A percentile compares a stretch with the other conserved stretches of the same genome.
These are phyloP conservation scores for Drosophila maculinotata DNA, from an alignment of 2,888 invertebrate species.

Conservation along the genomic window DNA sequence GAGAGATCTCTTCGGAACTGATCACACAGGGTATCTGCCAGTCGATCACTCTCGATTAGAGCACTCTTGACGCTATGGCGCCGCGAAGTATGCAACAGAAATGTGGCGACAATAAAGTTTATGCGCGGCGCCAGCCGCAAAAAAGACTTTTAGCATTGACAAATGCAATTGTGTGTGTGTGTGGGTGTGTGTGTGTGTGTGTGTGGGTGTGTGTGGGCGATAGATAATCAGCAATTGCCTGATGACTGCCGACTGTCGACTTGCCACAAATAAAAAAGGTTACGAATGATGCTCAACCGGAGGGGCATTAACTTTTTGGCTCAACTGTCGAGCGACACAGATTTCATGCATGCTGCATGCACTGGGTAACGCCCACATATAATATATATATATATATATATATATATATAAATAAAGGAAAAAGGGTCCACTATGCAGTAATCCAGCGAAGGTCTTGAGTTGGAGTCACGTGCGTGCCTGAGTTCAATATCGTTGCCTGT, in stretches of 20 bases:
- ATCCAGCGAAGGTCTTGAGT: conserved; percentile 13
- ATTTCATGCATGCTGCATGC: conserved; percentile 34
- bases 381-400: neutral
- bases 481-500: conserved; percentile 57
- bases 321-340: conserved; percentile 46
- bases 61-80: conserved; percentile 57
- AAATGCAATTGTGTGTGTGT: conserved; percentile 30
- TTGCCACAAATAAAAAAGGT: conserved; percentile 15
- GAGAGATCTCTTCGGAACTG: too few relatives aligned
- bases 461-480: conserved; percentile 65
- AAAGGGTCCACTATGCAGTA: conserved; percentile 4
- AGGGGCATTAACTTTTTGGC: conserved; percentile 20
- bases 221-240: conserved; percentile 29
- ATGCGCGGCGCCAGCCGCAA: conserved; percentile 65
- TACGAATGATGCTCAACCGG: conserved; percentile 26
- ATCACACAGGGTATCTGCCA: neutral
- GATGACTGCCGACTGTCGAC: neutral
- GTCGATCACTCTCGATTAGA: neutral
- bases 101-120: conserved; percentile 82
- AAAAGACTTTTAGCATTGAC: conserved; percentile 9
- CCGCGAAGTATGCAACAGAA: conserved; percentile 77
- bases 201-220: conserved; percentile 15
- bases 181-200: conserved; percentile 18
- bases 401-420: neutral
- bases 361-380: conserved; percentile 44